A percentile compares a stretch with the other conserved stretches of the same genome.
These are phyloP conservation scores for Donacobius atricapilla DNA, from an alignment of 2,113 vertebrate species.

Conservation along the genomic window DNA sequence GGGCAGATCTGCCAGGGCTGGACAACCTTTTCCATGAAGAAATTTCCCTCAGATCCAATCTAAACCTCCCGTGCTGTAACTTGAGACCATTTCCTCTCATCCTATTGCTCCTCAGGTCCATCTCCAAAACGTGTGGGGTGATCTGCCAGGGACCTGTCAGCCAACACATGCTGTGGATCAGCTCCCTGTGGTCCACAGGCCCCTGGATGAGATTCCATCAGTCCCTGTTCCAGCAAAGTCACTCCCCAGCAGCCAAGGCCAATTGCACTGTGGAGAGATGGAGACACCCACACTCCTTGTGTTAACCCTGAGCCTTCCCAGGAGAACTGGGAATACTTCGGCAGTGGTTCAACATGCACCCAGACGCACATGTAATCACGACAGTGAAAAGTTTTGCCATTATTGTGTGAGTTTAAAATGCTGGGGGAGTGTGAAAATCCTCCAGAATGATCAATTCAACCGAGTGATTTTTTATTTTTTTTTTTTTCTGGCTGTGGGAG, in stretches of 20 bases:
- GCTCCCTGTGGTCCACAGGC: not conserved
- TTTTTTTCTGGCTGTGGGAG: not conserved
- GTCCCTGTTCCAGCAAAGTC: not conserved
- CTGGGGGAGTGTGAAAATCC: not conserved
- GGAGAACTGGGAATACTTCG: not conserved
- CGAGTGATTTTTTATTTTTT: not conserved
- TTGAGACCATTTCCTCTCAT: not conserved
- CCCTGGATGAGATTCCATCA: not conserved
- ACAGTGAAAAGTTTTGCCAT: not conserved
- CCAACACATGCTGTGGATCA: not conserved
- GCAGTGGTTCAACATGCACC: fast-evolving
- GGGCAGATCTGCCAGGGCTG: not conserved
- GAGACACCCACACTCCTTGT: not conserved
- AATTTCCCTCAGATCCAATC: not conserved
- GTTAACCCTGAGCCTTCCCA: not conserved
- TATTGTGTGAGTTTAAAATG: not conserved
- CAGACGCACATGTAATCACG: fast-evolving
- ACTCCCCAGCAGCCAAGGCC: not conserved
- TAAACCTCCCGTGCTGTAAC: not conserved
- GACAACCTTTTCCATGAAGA: not conserved
- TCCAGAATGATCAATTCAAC: not conserved
- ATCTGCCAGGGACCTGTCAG: not conserved
- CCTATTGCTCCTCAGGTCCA: not conserved
- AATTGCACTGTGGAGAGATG: not conserved
- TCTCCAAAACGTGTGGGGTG: not conserved